Base-by-base conservation (phyloP, 2,888 invertebrate species). In the Seladonia tumulorum region DNA sequence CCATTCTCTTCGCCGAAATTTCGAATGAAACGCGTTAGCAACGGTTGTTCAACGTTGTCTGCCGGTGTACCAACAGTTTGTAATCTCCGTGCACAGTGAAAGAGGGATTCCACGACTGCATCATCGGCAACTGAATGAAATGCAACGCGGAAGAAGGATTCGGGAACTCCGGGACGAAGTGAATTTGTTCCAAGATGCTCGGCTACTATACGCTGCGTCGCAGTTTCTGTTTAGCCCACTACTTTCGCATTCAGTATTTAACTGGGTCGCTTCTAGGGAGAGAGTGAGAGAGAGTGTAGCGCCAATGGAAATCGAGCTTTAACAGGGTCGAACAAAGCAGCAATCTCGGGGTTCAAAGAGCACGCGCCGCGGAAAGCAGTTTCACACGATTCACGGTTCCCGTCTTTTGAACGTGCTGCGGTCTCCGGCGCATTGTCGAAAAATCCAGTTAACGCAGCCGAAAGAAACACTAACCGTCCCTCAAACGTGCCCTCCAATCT, bases 281-380 rank as follows among this genome's bases (percentile, higher is more conserved):
- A 29, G 29, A 7, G 18, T 18, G 16, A 29, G 63, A 16, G 63
- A 16, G 29, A 29, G 63, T 68, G 68, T n/a, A 22, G 12, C 39
- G n/a, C 42, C 68, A 68, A 68, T 68, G 39, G 42, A 39, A 68
- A 68, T 68, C 68, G 68, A 68, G 68, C 39, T 68, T 68, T 42
- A 68, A 68, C 68, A 39, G 68, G 42, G 68, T 2, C 39, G 42
- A 39, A 68, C 68, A 68, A 68, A 68, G 68, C 68, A 12, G 68
- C 68, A 39, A 68, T 68, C 68, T 68, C 68, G 39, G 12, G n/a
- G 68, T 68, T 39, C 39, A 39, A 68, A 68, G 68, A 68, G 68
- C 68, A 68, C 39, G 39, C 39, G 68, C 42, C 39, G 42, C 68
- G 68, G 22, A 68, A 39, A 42, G 68, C 39, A 39, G 68, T 68